phyloP scores from a whole-genome alignment of 2,888 invertebrate genomes.

The Pimpla rufipes region DNA sequence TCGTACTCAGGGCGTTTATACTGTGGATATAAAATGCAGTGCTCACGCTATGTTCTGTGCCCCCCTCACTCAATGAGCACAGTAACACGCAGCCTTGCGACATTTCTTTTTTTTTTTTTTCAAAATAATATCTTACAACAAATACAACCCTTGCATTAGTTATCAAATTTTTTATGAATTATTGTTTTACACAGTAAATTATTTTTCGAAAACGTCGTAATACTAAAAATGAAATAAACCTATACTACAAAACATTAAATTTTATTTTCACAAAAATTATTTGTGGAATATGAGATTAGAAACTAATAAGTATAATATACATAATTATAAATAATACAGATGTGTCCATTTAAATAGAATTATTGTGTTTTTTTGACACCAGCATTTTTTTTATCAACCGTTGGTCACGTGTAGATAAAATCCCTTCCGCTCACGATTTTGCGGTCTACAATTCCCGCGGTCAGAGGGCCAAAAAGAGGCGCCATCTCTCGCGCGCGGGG shows the following conservation, averaged over 20 bases:
- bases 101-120: constrained; percentile 51
- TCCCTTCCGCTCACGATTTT: not conserved
- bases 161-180: not conserved
- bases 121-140: not conserved
- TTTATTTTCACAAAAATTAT: too few species aligned
- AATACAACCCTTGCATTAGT: not conserved
- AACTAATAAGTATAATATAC: not conserved
- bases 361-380: too few species aligned
- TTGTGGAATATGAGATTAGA: not conserved
- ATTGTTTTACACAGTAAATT: not conserved
- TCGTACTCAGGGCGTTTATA: constrained; percentile 72
- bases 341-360: not conserved
- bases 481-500: constrained; percentile 50
- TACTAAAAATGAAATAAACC: too few species aligned
- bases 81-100: constrained; percentile 70
- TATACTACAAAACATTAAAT: too few species aligned
- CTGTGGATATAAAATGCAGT: constrained; percentile 75
- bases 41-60: constrained; percentile 73
- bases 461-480: constrained; percentile 47
- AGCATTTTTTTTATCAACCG: constrained; percentile 1
- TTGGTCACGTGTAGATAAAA: not conserved
- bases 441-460: not conserved
- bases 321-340: not conserved
- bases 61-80: constrained; percentile 38
- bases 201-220: too few species aligned